Percentiles rank a stretch among this genome's conserved stretches.
These are phyloP conservation scores for Ladona fulva DNA, from an alignment of 1,140 invertebrate genomes.

Conservation along the genomic window DNA sequence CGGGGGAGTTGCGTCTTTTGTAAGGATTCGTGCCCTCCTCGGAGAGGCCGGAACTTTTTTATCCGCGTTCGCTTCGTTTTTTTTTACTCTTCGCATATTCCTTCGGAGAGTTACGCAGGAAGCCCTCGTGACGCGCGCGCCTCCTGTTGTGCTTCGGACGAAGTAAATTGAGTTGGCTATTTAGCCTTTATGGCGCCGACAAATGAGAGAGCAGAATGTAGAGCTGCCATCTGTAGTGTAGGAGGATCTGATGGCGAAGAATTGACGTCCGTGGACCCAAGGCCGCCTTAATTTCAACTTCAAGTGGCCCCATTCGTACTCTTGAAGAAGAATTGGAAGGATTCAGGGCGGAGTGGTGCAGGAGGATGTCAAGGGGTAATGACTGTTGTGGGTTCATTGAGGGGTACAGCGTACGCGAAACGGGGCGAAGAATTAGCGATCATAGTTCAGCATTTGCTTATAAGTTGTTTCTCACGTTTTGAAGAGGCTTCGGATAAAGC, in stretches of 20 bases:
- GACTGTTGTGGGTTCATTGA: too few relatives aligned
- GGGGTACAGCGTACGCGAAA: too few relatives aligned
- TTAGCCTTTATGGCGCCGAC: background rate
- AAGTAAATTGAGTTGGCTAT: background rate
- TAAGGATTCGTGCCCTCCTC: background rate
- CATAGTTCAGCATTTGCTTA: too few relatives aligned
- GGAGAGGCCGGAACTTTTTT: background rate
- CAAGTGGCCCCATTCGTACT: background rate
- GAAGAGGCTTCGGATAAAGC: too few relatives aligned
- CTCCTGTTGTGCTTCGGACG: background rate
- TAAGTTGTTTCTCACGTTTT: too few relatives aligned
- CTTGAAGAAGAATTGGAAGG: background rate
- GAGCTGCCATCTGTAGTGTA: background rate
- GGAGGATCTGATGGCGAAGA: background rate
- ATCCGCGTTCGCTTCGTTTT: background rate
- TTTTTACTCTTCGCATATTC: background rate
- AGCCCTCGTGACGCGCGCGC: too few relatives aligned
- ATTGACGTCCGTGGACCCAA: background rate
- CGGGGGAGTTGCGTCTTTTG: background rate
- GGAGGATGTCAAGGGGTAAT: too few relatives aligned
- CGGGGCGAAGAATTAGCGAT: too few relatives aligned
- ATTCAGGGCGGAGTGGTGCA: too few relatives aligned
- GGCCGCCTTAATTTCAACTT: background rate
- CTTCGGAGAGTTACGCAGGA: too few relatives aligned
- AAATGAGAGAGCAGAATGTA: background rate